Percentiles rank a stretch among this genome's conserved stretches.
These are phyloP conservation scores for Elysia crispata DNA, from an alignment of 2,888 invertebrate genomes.

Conservation along the genomic window DNA sequence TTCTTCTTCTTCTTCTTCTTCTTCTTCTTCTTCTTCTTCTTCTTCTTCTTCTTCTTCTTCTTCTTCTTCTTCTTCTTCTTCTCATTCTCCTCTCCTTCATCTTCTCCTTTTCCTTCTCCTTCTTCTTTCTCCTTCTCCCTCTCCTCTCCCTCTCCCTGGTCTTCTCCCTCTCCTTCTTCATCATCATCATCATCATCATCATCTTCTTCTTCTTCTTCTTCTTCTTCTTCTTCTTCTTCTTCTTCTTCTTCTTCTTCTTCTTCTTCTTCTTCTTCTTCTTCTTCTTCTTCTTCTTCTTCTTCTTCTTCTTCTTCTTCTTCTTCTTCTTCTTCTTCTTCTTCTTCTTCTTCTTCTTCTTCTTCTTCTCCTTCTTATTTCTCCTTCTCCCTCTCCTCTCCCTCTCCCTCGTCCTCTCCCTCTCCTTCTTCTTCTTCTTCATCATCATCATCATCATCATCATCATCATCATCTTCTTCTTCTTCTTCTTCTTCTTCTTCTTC, in stretches of 20 bases:
- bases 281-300: slow-evolving; percentile 20
- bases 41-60: too few relatives aligned
- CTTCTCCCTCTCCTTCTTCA: too few relatives aligned
- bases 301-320: slow-evolving; percentile 20
- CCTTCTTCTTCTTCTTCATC: slow-evolving; percentile 1
- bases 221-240: slow-evolving; percentile 20
- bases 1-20: too few relatives aligned
- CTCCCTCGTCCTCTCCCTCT: too few relatives aligned
- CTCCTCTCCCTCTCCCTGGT: too few relatives aligned
- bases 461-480: slow-evolving; percentile 20
- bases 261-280: slow-evolving; percentile 18
- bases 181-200: too few relatives aligned
- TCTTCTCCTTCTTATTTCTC: too few relatives aligned
- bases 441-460: neutral
- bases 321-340: slow-evolving; percentile 2
- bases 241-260: slow-evolving; percentile 2
- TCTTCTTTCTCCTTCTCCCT: too few relatives aligned
- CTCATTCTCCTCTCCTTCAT: too few relatives aligned
- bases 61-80: too few relatives aligned
- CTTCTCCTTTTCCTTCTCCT: too few relatives aligned
- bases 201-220: slow-evolving; percentile 23
- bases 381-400: slow-evolving; percentile 18
- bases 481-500: slow-evolving; percentile 28
- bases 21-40: too few relatives aligned
- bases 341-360: slow-evolving; percentile 28